Conservation (phyloP, 2,888 invertebrate genomes). For the Eumacrocentrus americanus region DNA sequence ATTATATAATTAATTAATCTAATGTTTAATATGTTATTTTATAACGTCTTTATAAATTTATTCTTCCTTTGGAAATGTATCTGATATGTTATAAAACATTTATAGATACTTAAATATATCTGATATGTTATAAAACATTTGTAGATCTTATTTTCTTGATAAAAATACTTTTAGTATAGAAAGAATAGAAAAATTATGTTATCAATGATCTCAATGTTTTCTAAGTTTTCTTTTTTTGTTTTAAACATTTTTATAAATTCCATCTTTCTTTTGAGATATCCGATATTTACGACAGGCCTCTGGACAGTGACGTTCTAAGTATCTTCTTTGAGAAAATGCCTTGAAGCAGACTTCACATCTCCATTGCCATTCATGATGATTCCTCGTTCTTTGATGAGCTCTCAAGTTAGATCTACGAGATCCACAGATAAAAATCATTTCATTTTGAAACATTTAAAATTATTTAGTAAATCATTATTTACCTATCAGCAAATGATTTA, state of each 20-base stretch:
- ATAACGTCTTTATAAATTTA: no score
- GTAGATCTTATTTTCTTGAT: no score
- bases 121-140: no score
- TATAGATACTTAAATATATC: no score
- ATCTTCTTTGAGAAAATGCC: constrained; percentile 72
- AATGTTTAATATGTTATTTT: no score
- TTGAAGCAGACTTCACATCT: constrained; percentile 71
- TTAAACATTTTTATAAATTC: constrained; percentile 18
- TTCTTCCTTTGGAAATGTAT: no score
- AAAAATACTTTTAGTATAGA: no score
- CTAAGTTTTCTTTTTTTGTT: neutral
- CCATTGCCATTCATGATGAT: constrained; percentile 74
- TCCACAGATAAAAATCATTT: neutral
- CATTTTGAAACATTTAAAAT: neutral
- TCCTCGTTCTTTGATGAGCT: constrained; percentile 74
- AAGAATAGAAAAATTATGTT: neutral
- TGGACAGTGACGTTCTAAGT: constrained; percentile 70
- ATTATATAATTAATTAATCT: no score
- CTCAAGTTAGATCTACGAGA: constrained; percentile 71
- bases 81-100: no score
- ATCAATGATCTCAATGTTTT: neutral
- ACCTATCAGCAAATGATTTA: constrained; percentile 74
- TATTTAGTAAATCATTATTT: constrained; percentile 20
- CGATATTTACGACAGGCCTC: constrained; percentile 73
- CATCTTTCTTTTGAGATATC: constrained; percentile 53